phyloP scores from a whole-genome alignment of 2,888 invertebrate species.

The Tryphoninae sp. region DNA sequence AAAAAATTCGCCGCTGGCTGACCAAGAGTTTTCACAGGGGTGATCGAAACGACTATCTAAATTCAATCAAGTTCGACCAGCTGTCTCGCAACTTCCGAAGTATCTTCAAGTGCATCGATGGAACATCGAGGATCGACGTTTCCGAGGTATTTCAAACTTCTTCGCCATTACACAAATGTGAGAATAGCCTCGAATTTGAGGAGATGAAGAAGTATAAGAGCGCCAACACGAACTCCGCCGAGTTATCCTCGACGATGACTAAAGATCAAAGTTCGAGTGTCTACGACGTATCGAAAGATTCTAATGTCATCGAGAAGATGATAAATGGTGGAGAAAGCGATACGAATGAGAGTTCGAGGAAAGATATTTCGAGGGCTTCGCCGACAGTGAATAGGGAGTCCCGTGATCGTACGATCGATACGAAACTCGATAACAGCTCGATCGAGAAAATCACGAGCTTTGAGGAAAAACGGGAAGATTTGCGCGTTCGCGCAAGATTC shows the following conservation, averaged over 20 bases:
- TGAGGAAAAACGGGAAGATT: neutral
- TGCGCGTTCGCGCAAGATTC: neutral
- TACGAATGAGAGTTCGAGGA: neutral
- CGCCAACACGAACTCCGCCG: too few species aligned
- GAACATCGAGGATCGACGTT: slow-evolving; percentile 23
- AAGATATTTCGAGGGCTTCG: neutral
- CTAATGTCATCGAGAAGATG: slow-evolving; percentile 6
- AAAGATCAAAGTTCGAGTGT: neutral
- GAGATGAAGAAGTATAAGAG: neutral
- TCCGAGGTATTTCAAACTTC: neutral
- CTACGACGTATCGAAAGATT: slow-evolving; percentile 5
- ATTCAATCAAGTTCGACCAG: neutral
- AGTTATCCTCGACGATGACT: neutral
- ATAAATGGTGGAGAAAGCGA: neutral
- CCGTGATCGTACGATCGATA: slow-evolving; percentile 47
- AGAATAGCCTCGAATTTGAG: neutral
- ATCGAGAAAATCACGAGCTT: slow-evolving; percentile 1
- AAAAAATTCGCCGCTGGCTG: slow-evolving; percentile 34
- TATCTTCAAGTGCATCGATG: slow-evolving; percentile 33
- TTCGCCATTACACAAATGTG: neutral
- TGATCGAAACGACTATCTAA: neutral
- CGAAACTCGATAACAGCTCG: slow-evolving; percentile 28
- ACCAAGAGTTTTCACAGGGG: neutral
- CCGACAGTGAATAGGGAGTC: slow-evolving; percentile 30
- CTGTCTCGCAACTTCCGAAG: slow-evolving; percentile 12